These are phyloP conservation scores for Lycaon pictus DNA, from an alignment of 2,113 vertebrate species.

Conservation along the genomic window DNA sequence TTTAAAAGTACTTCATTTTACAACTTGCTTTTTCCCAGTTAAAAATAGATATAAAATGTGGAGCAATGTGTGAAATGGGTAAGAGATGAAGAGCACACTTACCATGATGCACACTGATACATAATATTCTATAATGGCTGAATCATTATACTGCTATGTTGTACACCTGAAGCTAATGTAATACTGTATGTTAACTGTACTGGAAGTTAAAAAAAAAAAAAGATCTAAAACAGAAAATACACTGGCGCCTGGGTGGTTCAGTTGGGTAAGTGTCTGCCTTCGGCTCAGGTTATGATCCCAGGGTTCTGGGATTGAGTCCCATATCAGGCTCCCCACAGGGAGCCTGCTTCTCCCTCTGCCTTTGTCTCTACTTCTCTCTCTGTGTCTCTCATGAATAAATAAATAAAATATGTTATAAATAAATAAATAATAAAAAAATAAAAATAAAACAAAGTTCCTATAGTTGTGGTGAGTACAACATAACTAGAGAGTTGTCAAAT, in stretches of 20 bases:
- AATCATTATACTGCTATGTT: background rate
- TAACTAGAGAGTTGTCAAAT: background rate
- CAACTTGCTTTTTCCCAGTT: conserved; percentile 39
- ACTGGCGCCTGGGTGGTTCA: too few relatives aligned
- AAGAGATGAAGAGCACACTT: background rate
- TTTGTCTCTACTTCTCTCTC: too few relatives aligned
- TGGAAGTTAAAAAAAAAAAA: background rate
- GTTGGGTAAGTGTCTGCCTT: too few relatives aligned
- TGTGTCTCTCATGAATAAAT: too few relatives aligned
- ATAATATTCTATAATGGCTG: background rate
- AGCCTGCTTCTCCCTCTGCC: too few relatives aligned
- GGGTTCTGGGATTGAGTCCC: too few relatives aligned
- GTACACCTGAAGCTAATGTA: background rate
- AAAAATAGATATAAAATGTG: conserved; percentile 5
- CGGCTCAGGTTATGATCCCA: too few relatives aligned
- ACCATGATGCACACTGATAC: background rate
- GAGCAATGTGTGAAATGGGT: background rate
- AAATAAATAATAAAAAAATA: background rate
- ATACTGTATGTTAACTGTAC: background rate
- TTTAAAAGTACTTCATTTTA: conserved; percentile 10
- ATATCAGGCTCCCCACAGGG: too few relatives aligned
- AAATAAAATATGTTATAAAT: too few relatives aligned
- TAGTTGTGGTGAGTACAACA: background rate
- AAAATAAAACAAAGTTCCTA: background rate
- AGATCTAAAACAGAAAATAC: background rate